A percentile compares a stretch with the other conserved stretches of the same genome.
phyloP scores from a whole-genome alignment of 2,113 vertebrate genomes.

The Gobio gobio region DNA sequence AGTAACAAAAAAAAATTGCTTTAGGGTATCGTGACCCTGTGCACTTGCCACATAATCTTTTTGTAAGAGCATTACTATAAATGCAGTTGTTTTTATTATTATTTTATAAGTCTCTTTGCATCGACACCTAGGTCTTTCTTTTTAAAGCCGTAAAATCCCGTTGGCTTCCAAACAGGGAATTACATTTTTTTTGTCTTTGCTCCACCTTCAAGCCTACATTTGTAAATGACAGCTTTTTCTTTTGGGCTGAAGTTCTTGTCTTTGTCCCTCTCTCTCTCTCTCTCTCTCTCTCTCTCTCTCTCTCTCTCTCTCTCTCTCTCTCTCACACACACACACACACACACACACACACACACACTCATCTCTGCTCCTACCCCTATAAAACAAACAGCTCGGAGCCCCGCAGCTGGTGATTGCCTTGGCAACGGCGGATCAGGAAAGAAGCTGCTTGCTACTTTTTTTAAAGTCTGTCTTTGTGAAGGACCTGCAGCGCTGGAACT shows the following conservation, averaged over 20 bases:
- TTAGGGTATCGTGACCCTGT: too few relatives aligned
- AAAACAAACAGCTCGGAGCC: conserved; percentile 70
- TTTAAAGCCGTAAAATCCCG: neutral
- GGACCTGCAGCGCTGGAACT: conserved; percentile 64
- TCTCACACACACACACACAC: neutral
- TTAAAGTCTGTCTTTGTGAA: conserved; percentile 75
- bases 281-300: neutral
- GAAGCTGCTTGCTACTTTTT: conserved; percentile 63
- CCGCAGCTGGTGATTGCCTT: conserved; percentile 76
- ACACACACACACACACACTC: conserved; percentile 32
- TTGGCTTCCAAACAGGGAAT: conserved; percentile 27
- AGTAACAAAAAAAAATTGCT: too few relatives aligned
- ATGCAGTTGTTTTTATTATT: neutral
- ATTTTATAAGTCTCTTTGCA: neutral
- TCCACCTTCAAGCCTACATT: conserved; percentile 52
- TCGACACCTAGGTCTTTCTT: neutral
- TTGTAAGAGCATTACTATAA: neutral
- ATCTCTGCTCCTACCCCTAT: conserved; percentile 60
- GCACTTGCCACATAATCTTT: neutral
- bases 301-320: neutral
- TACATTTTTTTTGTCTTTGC: neutral
- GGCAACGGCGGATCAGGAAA: conserved; percentile 74
- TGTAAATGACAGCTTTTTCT: conserved; percentile 54
- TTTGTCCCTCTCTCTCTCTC: conserved; percentile 49
- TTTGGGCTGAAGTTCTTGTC: conserved; percentile 43